These are phyloP conservation scores for Aradophagus sp. DNA, from an alignment of 1,140 invertebrate genomes.

Conservation along the genomic window DNA sequence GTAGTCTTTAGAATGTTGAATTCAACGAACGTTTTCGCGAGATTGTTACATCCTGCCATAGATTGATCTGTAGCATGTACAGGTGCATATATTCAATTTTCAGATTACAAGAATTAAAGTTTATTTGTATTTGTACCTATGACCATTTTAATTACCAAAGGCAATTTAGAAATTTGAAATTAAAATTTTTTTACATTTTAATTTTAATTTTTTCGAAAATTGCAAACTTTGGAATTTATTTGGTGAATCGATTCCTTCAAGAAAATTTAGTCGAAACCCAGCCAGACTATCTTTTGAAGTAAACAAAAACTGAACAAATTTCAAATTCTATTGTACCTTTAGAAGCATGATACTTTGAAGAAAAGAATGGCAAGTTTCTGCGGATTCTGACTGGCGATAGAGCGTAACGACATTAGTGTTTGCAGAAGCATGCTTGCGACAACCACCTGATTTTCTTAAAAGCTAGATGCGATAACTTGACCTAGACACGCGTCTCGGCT, in stretches of 20 bases:
- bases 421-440: slow-evolving; percentile 52
- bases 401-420: slow-evolving; percentile 67
- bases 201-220: too few relatives aligned
- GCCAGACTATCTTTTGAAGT: too few relatives aligned
- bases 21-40: slow-evolving; percentile 50
- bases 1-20: slow-evolving; percentile 39
- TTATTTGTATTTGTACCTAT: too few relatives aligned
- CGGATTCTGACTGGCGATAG: slow-evolving; percentile 60
- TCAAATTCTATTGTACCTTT: too few relatives aligned
- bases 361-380: slow-evolving; percentile 16
- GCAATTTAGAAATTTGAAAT: too few relatives aligned
- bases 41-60: slow-evolving; percentile 39
- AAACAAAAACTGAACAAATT: too few relatives aligned
- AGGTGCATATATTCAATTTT: slow-evolving; percentile 41
- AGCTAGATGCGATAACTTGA: slow-evolving; percentile 52
- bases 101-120: slow-evolving; percentile 5
- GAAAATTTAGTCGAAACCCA: too few relatives aligned
- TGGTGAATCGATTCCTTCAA: too few relatives aligned
- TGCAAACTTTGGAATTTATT: too few relatives aligned
- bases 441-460: slow-evolving; percentile 11
- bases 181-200: too few relatives aligned
- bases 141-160: too few relatives aligned
- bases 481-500: slow-evolving; percentile 59
- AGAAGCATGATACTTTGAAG: too few relatives aligned
- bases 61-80: slow-evolving; percentile 24